Evolutionary conservation across 2,888 invertebrate genomes (phyloP), one percentile per base, ranked within the genome.

Genomic region (Congeria kusceri): DNA sequence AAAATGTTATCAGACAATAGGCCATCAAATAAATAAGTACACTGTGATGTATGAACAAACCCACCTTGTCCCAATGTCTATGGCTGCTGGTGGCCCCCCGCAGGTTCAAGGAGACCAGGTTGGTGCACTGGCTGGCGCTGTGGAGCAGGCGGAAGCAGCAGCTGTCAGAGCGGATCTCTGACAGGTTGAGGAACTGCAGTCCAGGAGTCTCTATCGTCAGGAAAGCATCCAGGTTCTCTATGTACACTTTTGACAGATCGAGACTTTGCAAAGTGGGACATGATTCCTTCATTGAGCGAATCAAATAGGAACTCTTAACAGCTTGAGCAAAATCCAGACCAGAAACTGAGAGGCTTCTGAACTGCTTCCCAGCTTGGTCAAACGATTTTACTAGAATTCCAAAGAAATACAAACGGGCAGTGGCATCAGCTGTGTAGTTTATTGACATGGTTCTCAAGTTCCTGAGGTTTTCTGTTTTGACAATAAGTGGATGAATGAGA

Each of bases 401-500:
- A 71, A 91, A 92, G 85, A 91, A 92, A 69, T 92, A 91, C 83
- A 92, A 89, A 63, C 92, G 86, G 27, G 92, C 91, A 25, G 91
- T 90, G 13, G 92, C 90, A 81, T 92, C 91, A 47, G 91, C 89
- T 66, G 91, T 91, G 78, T 86, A 88, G 57, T 91, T 91, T 49
- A 92, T 87, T 28, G 88, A 88, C 84, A 92, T 86, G 3, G 86
- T 87, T 67, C 86, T 88, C 53, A 92, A 78, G 57, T 89, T 88
- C 72, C 79, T 80, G 69, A 90, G 77, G 47, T 90, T 88, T 39
- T 89, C 86, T 13, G 87, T 83, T 73, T 90, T 88, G 20, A 86
- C 84, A 53, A 92, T 88, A 65, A 91, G 86, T 25, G 92, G 91
- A 47, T 91, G 90, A 63, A 91, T 88, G 7, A 92, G 80, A 67